Percentiles rank a stretch among this genome's conserved stretches.
These are phyloP conservation scores for Canis aureus DNA, from an alignment of 2,113 vertebrate genomes.

Conservation along the genomic window DNA sequence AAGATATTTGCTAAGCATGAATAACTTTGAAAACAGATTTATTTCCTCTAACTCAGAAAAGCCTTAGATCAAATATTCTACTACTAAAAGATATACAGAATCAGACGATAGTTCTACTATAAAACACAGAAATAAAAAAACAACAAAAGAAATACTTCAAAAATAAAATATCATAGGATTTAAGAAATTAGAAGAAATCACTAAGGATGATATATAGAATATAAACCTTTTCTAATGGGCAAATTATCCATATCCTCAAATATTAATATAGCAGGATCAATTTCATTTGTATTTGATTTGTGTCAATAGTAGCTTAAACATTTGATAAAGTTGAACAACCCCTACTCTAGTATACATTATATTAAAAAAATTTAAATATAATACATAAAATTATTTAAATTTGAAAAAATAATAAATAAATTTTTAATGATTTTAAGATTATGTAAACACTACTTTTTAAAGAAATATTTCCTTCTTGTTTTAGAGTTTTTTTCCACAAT, in stretches of 20 bases:
- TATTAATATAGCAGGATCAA: background rate
- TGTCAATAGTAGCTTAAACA: constrained; percentile 3
- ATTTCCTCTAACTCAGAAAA: background rate
- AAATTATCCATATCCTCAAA: background rate
- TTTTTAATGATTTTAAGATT: constrained; percentile 1
- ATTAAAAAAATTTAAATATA: background rate
- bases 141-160: background rate
- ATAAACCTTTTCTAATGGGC: background rate
- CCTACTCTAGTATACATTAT: background rate
- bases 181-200: background rate
- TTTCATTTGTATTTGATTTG: background rate
- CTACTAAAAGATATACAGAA: background rate
- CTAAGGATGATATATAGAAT: background rate
- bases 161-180: constrained; percentile 3
- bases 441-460: background rate
- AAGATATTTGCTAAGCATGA: constrained; percentile 1
- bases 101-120: background rate
- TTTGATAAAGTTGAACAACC: background rate
- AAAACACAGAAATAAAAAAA: background rate
- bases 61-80: background rate
- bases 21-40: background rate
- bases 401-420: too few species aligned
- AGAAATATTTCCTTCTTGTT: background rate
- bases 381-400: background rate
- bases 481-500: background rate